Evolutionary conservation across 2,797 vertebrate genomes (phyloP).

Genomic region (Schizothorax lantsangensis): DNA sequence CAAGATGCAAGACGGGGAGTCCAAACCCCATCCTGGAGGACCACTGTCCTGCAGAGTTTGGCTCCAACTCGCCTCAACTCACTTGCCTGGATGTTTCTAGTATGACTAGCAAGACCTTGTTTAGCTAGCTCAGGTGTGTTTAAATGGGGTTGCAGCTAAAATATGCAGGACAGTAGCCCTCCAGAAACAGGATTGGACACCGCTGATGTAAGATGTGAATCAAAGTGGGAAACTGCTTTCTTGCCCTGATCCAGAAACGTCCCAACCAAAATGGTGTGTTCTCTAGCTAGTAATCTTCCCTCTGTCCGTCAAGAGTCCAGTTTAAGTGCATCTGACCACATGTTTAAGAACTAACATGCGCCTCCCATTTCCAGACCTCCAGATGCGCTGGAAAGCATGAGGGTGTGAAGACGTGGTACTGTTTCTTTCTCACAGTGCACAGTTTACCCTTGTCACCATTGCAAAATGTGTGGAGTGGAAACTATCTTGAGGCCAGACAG

Average conservation of each 20-base stretch:
- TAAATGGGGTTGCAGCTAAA: not conserved
- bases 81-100: not conserved
- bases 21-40: not conserved
- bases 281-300: not conserved
- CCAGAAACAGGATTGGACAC: not conserved
- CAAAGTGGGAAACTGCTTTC: not conserved
- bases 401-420: slow-evolving; percentile 32
- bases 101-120: not conserved
- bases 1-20: not conserved
- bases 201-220: not conserved
- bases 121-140: not conserved
- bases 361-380: slow-evolving; percentile 34
- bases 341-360: slow-evolving; percentile 26
- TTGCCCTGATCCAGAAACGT: not conserved
- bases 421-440: slow-evolving; percentile 47
- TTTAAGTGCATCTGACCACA: not conserved
- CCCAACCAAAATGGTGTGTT: not conserved
- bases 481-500: slow-evolving; percentile 60
- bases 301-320: not conserved
- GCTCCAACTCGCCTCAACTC: not conserved
- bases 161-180: not conserved
- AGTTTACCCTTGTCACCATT: slow-evolving; percentile 52
- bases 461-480: slow-evolving; percentile 61
- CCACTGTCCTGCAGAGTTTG: not conserved
- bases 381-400: slow-evolving; percentile 27